These are phyloP conservation scores for Eupleurogrammus muticus DNA, from an alignment of 2,797 vertebrate species.

Conservation along the genomic window DNA sequence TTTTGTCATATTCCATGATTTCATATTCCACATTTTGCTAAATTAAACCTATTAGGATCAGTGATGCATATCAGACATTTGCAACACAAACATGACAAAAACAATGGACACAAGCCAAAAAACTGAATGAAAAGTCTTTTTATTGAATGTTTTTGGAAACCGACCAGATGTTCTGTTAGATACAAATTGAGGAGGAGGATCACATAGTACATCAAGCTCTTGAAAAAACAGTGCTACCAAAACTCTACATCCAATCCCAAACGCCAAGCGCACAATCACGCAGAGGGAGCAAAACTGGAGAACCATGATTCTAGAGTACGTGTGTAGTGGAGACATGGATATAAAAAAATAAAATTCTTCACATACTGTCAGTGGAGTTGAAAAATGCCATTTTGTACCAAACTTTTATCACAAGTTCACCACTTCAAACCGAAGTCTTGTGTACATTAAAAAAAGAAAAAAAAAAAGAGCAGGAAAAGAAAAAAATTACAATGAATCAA, in stretches of 20 bases:
- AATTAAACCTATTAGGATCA: no score
- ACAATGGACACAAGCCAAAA: neutral
- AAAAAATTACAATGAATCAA: neutral
- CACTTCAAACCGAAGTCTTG: slow-evolving; percentile 29
- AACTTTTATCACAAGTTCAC: slow-evolving; percentile 30
- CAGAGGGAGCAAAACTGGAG: slow-evolving; percentile 1
- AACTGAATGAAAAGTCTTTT: slow-evolving; percentile 64
- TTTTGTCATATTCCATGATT: no score
- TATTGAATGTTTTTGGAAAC: slow-evolving; percentile 66
- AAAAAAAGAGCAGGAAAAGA: neutral
- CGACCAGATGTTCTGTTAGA: slow-evolving; percentile 32
- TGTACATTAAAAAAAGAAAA: neutral
- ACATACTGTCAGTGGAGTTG: slow-evolving; percentile 37
- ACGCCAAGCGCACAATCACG: neutral
- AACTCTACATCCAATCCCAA: slow-evolving; percentile 27
- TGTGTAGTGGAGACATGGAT: slow-evolving; percentile 27
- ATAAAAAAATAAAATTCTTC: slow-evolving; percentile 58
- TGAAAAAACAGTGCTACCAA: slow-evolving; percentile 36
- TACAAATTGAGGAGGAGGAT: slow-evolving; percentile 41
- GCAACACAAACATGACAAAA: no score
- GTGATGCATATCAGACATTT: no score
- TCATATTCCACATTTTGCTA: no score
- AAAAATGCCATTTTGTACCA: slow-evolving; percentile 41
- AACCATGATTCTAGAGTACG: slow-evolving; percentile 10
- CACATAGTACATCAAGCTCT: slow-evolving; percentile 41